A percentile compares a stretch with the other conserved stretches of the same genome.
phyloP scores from a whole-genome alignment of 2,797 vertebrate genomes.

The Ciconia nigra region DNA sequence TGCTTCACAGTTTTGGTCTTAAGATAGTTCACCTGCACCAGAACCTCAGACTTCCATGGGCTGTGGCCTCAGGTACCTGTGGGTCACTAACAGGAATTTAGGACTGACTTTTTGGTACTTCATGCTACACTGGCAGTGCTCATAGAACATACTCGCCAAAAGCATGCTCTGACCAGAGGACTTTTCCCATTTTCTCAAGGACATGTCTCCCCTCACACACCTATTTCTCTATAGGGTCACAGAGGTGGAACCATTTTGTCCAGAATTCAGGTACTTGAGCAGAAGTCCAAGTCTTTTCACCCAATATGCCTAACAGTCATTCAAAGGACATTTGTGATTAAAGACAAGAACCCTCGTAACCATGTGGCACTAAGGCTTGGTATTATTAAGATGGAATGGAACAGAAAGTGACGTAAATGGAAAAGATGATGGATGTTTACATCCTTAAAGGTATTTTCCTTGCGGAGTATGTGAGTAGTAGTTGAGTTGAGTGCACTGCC shows the following conservation, averaged over 20 bases:
- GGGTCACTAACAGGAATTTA: neutral
- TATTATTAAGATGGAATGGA: neutral
- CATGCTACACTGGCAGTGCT: too few species aligned
- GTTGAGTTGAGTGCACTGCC: neutral
- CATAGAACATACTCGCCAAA: neutral
- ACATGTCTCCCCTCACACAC: neutral
- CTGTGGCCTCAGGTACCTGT: neutral
- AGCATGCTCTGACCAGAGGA: neutral
- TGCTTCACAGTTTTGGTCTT: neutral
- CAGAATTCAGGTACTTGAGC: neutral
- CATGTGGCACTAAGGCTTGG: neutral
- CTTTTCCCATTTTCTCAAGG: neutral
- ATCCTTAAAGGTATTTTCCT: neutral
- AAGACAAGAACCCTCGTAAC: neutral
- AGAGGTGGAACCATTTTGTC: neutral
- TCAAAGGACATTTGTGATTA: neutral
- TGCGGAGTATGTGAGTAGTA: neutral
- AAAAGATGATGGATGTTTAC: neutral
- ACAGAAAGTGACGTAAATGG: neutral
- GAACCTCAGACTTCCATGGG: neutral
- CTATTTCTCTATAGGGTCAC: neutral
- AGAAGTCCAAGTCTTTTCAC: neutral
- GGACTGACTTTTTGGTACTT: neutral
- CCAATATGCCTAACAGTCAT: neutral
- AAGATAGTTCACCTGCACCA: neutral